phyloP scores from a whole-genome alignment of 2,888 invertebrate species.

The Limnephilus marmoratus region DNA sequence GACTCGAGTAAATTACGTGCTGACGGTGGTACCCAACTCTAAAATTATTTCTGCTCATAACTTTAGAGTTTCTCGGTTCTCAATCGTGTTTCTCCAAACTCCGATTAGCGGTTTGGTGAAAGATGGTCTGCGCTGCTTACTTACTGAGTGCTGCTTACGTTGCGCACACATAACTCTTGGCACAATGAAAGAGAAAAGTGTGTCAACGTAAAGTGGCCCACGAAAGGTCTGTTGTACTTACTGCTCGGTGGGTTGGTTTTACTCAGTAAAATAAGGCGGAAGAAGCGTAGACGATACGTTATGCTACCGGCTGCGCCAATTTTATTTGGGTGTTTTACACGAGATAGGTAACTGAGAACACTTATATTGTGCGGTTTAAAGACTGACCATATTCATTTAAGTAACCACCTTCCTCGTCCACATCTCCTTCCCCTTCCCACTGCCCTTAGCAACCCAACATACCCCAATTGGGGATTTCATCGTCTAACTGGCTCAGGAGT shows the following conservation, averaged over 20 bases:
- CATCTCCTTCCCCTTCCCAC: too few relatives aligned
- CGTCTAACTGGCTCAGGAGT: too few relatives aligned
- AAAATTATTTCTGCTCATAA: neutral
- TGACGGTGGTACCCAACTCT: neutral
- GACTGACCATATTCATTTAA: too few relatives aligned
- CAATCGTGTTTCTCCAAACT: neutral
- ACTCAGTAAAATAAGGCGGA: neutral
- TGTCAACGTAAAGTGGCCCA: slow-evolving; percentile 35
- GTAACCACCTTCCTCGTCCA: too few relatives aligned
- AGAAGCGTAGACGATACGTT: neutral
- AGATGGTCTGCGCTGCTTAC: neutral
- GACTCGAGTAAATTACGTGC: neutral
- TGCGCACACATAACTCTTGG: slow-evolving; percentile 17
- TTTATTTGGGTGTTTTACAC: too few relatives aligned
- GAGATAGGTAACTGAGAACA: too few relatives aligned
- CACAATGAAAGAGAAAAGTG: slow-evolving; percentile 43
- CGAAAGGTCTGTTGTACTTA: neutral
- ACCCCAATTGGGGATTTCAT: too few relatives aligned
- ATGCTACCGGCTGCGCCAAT: too few relatives aligned
- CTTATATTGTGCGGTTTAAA: too few relatives aligned
- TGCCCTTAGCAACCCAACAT: too few relatives aligned
- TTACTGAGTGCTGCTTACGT: neutral
- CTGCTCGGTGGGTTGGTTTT: neutral
- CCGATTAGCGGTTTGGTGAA: neutral
- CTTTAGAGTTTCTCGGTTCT: neutral